Evolutionary conservation across 2,113 vertebrate species (phyloP).

Genomic region (Chinchilla lanigera): DNA sequence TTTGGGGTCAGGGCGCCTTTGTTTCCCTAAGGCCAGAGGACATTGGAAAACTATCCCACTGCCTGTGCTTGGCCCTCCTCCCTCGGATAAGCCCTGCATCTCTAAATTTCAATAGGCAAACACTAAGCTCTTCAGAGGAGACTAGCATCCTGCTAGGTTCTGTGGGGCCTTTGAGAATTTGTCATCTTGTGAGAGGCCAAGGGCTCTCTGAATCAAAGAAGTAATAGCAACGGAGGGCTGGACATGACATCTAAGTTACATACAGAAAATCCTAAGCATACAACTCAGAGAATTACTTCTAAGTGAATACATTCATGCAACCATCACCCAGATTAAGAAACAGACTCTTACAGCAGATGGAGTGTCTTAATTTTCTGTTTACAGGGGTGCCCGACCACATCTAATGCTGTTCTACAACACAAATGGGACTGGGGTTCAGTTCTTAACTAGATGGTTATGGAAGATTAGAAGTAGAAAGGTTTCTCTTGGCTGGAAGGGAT

Average conservation of each 20-base stretch:
- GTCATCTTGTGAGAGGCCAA: background rate
- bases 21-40: background rate
- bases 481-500: background rate
- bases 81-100: background rate
- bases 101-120: background rate
- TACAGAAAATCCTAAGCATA: background rate
- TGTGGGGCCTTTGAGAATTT: background rate
- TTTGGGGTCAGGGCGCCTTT: conserved; percentile 17
- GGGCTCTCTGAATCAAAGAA: background rate
- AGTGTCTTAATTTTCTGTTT: conserved; percentile 18
- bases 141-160: background rate
- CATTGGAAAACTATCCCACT: background rate
- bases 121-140: background rate
- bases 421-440: background rate
- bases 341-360: background rate
- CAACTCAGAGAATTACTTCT: background rate
- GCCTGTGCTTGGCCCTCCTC: background rate
- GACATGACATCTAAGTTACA: background rate
- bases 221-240: background rate
- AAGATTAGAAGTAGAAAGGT: background rate
- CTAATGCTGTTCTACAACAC: background rate
- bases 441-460: background rate
- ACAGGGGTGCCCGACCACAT: background rate
- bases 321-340: background rate
- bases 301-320: background rate